Conservation (phyloP, 2,113 vertebrate genomes). For the Epinephelus fuscoguttatus region DNA sequence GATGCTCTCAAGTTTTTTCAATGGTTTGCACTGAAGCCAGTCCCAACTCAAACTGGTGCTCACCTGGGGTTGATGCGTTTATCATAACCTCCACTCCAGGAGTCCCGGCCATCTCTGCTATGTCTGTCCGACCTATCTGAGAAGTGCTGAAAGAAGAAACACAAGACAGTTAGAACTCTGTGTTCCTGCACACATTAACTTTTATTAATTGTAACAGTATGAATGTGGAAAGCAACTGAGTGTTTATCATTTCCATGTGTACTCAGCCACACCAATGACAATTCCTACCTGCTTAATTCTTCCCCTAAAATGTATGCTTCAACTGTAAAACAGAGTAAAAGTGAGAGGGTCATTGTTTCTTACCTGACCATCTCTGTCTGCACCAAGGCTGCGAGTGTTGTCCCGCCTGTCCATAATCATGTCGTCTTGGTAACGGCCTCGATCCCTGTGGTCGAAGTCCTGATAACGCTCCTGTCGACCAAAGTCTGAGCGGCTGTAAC, state of each 20-base stretch:
- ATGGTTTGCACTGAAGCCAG: not conserved
- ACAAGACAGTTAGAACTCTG: fast-evolving
- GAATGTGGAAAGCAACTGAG: not conserved
- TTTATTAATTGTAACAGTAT: not conserved
- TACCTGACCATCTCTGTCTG: slow-evolving; percentile 86
- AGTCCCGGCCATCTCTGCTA: slow-evolving; percentile 88
- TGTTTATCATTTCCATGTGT: not conserved
- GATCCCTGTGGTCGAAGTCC: slow-evolving; percentile 93
- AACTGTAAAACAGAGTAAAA: too few relatives aligned
- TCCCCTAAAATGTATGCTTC: not conserved
- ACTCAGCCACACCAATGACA: not conserved
- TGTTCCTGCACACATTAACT: not conserved
- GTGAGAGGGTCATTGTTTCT: not conserved
- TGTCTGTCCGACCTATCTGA: slow-evolving; percentile 90
- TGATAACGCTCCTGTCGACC: slow-evolving; percentile 91
- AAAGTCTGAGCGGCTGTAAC: slow-evolving; percentile 88
- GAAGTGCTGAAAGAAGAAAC: slow-evolving; percentile 86
- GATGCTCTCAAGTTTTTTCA: not conserved
- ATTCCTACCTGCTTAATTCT: too few relatives aligned
- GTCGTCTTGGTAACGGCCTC: slow-evolving; percentile 91
- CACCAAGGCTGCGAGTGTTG: slow-evolving; percentile 83
- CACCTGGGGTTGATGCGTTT: slow-evolving; percentile 85
- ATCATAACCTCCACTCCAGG: slow-evolving; percentile 88
- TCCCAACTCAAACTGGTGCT: not conserved
- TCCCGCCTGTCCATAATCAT: slow-evolving; percentile 88